These are phyloP conservation scores for Agrotis clavis DNA, from an alignment of 2,888 invertebrate species.

Conservation along the genomic window DNA sequence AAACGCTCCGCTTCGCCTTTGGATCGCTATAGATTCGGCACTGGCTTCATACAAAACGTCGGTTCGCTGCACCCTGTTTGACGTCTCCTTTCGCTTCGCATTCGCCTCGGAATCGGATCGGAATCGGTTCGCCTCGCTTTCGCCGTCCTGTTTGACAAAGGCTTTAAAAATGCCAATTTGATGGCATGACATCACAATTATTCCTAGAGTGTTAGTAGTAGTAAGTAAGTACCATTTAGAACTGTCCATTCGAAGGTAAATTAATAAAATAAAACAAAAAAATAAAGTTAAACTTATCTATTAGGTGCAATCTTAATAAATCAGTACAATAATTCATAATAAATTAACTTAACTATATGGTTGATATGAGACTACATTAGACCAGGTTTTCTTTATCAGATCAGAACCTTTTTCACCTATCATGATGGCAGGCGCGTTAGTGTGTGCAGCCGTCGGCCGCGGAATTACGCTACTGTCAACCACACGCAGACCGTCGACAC, in stretches of 20 bases:
- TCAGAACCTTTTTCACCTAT: conserved; percentile 94
- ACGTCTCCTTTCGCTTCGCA: no score
- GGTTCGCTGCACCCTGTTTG: no score
- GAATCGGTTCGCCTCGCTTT: no score
- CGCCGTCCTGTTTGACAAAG: no score
- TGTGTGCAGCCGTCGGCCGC: conserved; percentile 92
- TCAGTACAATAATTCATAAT: conserved; percentile 18
- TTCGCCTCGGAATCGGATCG: no score
- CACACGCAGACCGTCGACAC: conserved; percentile 92
- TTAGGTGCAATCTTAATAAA: conserved; percentile 35
- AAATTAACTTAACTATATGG: conserved; percentile 39
- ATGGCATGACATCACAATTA: no score
- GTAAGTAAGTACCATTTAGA: neutral
- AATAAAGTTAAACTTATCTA: conserved; percentile 22
- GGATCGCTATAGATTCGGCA: no score
- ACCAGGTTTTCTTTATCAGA: conserved; percentile 92
- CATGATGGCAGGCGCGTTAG: conserved; percentile 93
- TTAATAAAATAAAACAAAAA: conserved; percentile 11
- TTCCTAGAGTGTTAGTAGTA: neutral
- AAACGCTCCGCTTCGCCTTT: no score
- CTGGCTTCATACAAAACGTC: no score
- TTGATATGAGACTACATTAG: conserved; percentile 70
- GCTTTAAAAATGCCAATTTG: no score
- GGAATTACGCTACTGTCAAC: conserved; percentile 94
- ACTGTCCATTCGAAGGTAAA: neutral